Evolutionary conservation across 2,797 vertebrate genomes (phyloP), one percentile per base, ranked within the genome.

Genomic region (Oreochromis mossambicus): DNA sequence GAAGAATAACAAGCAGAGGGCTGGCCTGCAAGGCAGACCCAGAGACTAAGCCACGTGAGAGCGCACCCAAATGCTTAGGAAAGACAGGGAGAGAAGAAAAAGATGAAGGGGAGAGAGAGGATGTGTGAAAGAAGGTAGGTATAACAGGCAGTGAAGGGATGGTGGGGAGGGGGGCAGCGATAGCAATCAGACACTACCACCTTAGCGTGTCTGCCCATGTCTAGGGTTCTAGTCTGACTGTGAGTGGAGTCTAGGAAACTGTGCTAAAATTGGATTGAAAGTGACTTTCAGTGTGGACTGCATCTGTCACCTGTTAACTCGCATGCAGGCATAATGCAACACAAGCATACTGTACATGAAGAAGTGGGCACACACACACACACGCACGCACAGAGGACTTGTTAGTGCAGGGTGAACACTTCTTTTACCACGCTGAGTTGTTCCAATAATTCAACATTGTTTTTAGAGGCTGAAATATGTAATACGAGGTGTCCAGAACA

Each of bases 1-100:
- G 94, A 86, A 91, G 94, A 96, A 96, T 96, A 95, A 95, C 91
- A 95, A 95, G 92, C 92, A 94, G 94, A 90, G 91, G 84, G 83
- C 83, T 91, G 93, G 94, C 91, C 92, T 92, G 89, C 43, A 77
- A 90, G 89, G 90, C 92, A 93, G 92, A 93, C 90, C 90, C 78
- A 70, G 82, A 94, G 92, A 95, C 92, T 88, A 89, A 92, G 88
- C 89, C 93, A 93, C 81, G 88, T 92, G 93, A 94, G 91, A 90
- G 92, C 76, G 38, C 38, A 91, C 90, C 89, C 89, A 92, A 93
- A 86, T 80, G 88, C 86, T 80, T 83, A 89, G 87, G 61, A 84
- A 90, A 94, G 86, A 87, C 76, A 66, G 70, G 54, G 63, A 76
- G 51, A 79, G 78, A 85, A 77, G 80, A 77, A 56, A 78, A 81